These are phyloP conservation scores for Clarias magur DNA, from an alignment of 2,113 vertebrate genomes.

Conservation along the genomic window DNA sequence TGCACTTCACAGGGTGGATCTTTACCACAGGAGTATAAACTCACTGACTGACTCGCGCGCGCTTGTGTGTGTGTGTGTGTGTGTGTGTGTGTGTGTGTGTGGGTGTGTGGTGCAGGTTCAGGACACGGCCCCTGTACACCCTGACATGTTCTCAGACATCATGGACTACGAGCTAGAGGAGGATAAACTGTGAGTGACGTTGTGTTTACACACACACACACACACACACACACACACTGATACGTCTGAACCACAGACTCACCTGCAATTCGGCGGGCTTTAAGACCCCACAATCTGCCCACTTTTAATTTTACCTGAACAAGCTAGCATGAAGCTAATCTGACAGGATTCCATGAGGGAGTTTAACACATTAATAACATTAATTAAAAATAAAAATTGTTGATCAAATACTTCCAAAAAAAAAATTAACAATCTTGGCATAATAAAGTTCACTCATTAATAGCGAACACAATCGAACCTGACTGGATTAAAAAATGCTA, in stretches of 20 bases:
- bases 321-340: neutral
- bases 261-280: neutral
- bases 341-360: neutral
- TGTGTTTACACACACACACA: neutral
- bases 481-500: no score
- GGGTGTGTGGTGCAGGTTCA: neutral
- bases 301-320: neutral
- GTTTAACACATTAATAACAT: no score
- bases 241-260: neutral
- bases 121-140: slow-evolving; percentile 32
- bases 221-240: neutral
- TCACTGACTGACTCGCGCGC: no score
- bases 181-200: slow-evolving; percentile 90
- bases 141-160: slow-evolving; percentile 87
- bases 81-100: no score
- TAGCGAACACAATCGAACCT: no score
- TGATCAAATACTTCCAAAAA: no score
- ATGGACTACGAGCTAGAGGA: slow-evolving; percentile 97
- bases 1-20: neutral
- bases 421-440: no score
- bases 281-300: neutral
- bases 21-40: no score
- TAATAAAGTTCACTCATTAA: no score
- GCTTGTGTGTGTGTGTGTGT: no score
- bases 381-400: no score